Percentiles rank a stretch among this genome's conserved stretches.
phyloP scores from a whole-genome alignment of 2,797 vertebrate genomes.

The Emydoidea blandingii region DNA sequence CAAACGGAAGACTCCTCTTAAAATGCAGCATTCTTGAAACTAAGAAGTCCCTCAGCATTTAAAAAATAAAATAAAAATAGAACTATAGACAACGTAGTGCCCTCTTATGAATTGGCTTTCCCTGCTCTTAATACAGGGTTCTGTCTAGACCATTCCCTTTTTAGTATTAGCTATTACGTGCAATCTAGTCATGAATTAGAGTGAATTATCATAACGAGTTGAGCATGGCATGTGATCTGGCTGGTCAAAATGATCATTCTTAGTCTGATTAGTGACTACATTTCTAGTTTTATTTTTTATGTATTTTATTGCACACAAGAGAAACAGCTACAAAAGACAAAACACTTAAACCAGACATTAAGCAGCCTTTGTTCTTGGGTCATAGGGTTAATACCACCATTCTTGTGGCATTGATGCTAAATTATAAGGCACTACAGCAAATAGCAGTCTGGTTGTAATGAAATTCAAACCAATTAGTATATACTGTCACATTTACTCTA shows the following conservation, averaged over 20 bases:
- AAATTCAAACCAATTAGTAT: not conserved
- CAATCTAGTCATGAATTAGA: not conserved
- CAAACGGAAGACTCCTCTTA: not conserved
- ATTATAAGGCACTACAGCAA: not conserved
- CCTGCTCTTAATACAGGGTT: not conserved
- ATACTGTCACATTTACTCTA: not conserved
- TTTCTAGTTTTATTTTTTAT: not conserved
- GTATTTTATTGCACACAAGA: not conserved
- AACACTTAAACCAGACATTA: not conserved
- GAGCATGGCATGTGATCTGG: not conserved
- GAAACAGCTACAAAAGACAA: not conserved
- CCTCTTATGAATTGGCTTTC: not conserved
- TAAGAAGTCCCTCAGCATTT: not conserved
- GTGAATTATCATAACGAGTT: not conserved
- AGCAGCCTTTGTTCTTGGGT: accelerated
- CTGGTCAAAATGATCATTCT: not conserved
- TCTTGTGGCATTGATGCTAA: not conserved
- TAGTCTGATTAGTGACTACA: not conserved
- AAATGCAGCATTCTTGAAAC: not conserved
- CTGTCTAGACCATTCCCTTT: not conserved
- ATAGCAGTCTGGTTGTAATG: not conserved
- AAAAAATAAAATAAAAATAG: not conserved
- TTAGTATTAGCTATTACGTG: not conserved
- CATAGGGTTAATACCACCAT: too few relatives aligned
- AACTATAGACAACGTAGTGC: not conserved